Conservation (phyloP, 1,140 invertebrate genomes). For the Hesperophylax magnus region DNA sequence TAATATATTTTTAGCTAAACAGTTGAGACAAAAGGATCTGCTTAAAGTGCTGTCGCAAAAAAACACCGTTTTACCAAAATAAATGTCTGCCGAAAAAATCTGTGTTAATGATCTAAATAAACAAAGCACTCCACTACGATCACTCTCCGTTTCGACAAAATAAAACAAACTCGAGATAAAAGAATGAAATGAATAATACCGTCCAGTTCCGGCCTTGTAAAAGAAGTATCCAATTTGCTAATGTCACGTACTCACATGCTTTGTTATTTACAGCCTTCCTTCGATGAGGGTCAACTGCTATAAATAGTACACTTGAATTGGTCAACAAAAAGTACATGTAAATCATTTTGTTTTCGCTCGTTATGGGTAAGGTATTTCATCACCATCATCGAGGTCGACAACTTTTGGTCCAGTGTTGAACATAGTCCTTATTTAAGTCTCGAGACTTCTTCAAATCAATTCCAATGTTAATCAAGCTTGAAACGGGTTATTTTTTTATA, state of each 20-base stretch:
- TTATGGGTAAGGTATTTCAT: not conserved
- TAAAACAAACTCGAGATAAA: not conserved
- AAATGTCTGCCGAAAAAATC: not conserved
- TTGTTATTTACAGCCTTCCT: constrained; percentile 37
- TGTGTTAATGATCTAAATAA: not conserved
- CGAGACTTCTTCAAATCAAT: no score
- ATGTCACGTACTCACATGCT: constrained; percentile 32
- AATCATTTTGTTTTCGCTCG: constrained; percentile 7
- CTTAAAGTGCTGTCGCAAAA: not conserved
- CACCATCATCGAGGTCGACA: no score
- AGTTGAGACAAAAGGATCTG: no score
- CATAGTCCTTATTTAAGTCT: no score
- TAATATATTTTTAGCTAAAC: no score
- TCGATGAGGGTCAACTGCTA: constrained; percentile 30
- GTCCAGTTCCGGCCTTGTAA: not conserved
- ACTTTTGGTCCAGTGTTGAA: no score
- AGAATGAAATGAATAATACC: not conserved
- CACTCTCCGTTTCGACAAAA: not conserved
- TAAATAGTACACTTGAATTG: not conserved
- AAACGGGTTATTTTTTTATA: no score
- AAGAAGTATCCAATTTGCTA: constrained; percentile 27
- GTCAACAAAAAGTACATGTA: constrained; percentile 31
- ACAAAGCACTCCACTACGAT: not conserved
- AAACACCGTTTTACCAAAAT: not conserved
- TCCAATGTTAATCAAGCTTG: no score